Evolutionary conservation across 2,797 vertebrate species (phyloP), one percentile per base, ranked within the genome.

Genomic region (Peromyscus nudipes): DNA sequence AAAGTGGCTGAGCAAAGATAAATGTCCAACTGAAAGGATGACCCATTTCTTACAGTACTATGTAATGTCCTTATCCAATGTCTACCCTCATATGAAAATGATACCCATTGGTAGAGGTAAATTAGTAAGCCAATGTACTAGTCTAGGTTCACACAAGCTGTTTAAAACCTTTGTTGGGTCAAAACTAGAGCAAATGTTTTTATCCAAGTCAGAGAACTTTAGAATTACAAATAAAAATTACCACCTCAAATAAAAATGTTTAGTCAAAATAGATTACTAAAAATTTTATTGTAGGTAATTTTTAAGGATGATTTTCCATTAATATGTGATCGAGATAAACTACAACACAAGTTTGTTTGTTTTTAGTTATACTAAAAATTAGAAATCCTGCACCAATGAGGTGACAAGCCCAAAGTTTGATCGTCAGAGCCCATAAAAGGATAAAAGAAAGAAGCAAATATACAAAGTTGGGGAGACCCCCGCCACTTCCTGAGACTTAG

Each of bases 191-290:
- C 49, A 80, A 88, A 73, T 40, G 19, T 76, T 65, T 12, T 55
- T 77, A 90, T 16, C 13, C 6, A 95, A 73, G 46, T 80, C 46
- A 76, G 49, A 92, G 55, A 80, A 80, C 34, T 43, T 88, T 88
- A 91, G 16, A 83, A 69, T 86, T 93, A 43, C 0, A 89, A 94
- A 83, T 83, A 62, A 94, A 82, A 91, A 75, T 23, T 4, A 21
- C 40, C 85, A 43, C 6, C 40, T 43, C 83, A 81, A 84, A 17
- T 60, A 69, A 73, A 90, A 82, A 60, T 60, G 21, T 75, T 62
- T 80, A 60, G 40, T 64, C 89, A 40, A 91, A 88, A 85, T 16
- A 60, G 27, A 67, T 40, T n/a, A 85, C 49, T 85, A 92, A 91
- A 96, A 92, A 43, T 94, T 34, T 89, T 84, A 84, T 43, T 92